Base-by-base conservation (phyloP, 2,888 invertebrate genomes). In the Blastobasis adustella region DNA sequence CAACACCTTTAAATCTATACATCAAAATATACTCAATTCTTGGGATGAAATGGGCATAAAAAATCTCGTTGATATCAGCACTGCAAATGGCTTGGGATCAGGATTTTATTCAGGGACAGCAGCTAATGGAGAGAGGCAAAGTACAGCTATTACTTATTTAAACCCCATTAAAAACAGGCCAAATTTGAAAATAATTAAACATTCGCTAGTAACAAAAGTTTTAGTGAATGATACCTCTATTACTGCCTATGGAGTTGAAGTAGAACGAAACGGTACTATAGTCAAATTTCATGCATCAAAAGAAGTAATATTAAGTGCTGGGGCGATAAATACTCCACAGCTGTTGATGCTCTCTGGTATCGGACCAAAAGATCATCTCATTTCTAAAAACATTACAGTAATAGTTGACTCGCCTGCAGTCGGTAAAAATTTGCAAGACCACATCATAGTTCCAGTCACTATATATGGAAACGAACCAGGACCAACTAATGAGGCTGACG, bases 91-190 rank as follows among this genome's bases (percentile, higher is more conserved):
- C 49, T 59, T 79, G 4, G 89, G 89, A 9, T 84, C 85, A 40
- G 82, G 89, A 0, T 75, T 76, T 50, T 63, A 78, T 2, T 81
- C 81, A 59, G 81, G 65, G 7, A 89, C 84, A 42, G 77, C 85
- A 61, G 75, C 79, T 47, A 69, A 71, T 43, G 90, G 90, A 0
- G 64, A 63, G 50, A 70, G 89, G 48, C 76, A 76, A 55, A 89
- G 89, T 57, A 82, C 89, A 1, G 82, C 87, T 4, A 79, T 74
- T 49, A 81, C 89, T 37, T 92, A 86, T 59, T 66, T 91, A 3
- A 63, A 73, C 7, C 63, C 65, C 6, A 55, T 62, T 8, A 63
- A 57, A 53, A 54, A 62, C 2, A 66, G 76, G 56, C 50, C 56
- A 37, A 85, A 85, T 57, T 58, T 85, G 6, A 69, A 78, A 53